Evolutionary conservation across 2,113 vertebrate species (phyloP), one percentile per base, ranked within the genome.

Genomic region (Platysteira castanea): DNA sequence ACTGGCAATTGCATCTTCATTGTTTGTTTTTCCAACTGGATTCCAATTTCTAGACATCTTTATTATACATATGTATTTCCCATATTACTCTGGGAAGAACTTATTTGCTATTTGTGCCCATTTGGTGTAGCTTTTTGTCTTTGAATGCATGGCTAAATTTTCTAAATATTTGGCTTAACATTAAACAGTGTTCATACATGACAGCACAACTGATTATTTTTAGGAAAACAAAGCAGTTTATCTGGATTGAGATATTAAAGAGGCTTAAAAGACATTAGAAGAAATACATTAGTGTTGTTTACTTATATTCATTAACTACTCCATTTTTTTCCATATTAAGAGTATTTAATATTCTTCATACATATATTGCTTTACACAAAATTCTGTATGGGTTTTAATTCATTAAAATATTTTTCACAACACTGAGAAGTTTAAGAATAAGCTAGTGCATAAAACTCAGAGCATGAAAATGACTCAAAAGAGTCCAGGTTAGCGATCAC

Each of bases 201-300:
- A 96, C 73, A 93, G 76, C 76, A 86, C 52, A 92, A 90, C 71
- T 71, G 88, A 92, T 61, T 92, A 73, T 92, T 83, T 84, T 93
- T 76, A 76, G 68, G 49, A 89, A 93, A 94, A 92, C 41, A 76
- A 91, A 94, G 56, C 20, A 70, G n/a, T 77, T 59, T 88, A 80
- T 79, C 39, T 81, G 60, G 39, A 67, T 41, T 78, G 76, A 82
- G 68, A 79, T 56, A 96, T 75, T 93, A 89, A 95, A 95, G 41
- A 95, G n/a, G 23, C 65, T 82, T 84, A 64, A 90, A 93, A 92
- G 65, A 84, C 50, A 65, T 59, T 30, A 93, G 49, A 92, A 86
- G 44, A 94, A 84, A 78, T 75, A 88, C 31, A 42, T 71, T 42
- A 75, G 17, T 75, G 50, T 78, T 88, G 31, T 89, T 96, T 91